Evolutionary conservation across 2,888 invertebrate genomes (phyloP).

Genomic region (Alloscopus bannaensis): DNA sequence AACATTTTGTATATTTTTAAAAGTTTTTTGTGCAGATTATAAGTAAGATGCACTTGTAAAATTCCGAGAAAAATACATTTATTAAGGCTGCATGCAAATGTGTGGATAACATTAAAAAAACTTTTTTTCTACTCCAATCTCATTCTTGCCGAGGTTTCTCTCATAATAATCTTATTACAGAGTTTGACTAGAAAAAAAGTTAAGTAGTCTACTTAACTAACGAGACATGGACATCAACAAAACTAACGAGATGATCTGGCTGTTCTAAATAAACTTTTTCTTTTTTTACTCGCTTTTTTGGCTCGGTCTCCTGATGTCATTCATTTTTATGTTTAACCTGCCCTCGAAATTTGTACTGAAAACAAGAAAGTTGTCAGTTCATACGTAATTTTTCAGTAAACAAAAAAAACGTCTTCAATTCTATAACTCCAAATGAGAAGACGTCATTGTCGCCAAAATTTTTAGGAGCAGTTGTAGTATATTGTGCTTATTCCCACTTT

Average conservation of each 20-base stretch:
- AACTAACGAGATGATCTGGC: background rate
- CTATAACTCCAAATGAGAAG: too few species aligned
- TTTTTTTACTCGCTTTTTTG: background rate
- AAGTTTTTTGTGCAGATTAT: background rate
- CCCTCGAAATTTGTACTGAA: background rate
- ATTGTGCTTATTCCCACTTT: too few species aligned
- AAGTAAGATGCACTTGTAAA: too few species aligned
- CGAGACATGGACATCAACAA: background rate
- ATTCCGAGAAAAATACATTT: too few species aligned
- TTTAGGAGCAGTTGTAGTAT: too few species aligned
- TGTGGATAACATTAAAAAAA: constrained; percentile 2
- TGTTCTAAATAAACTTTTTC: background rate
- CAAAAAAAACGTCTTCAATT: too few species aligned
- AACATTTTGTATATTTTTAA: background rate
- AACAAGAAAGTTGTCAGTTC: constrained; percentile 5
- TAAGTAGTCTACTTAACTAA: background rate
- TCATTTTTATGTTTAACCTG: constrained; percentile 15
- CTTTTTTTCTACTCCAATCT: background rate
- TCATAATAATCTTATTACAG: constrained; percentile 12
- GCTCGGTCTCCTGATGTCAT: background rate
- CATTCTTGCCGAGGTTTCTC: constrained; percentile 11
- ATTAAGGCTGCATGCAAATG: constrained; percentile 5
- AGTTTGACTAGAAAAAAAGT: background rate
- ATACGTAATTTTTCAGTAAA: too few species aligned
- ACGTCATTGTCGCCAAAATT: too few species aligned